Evolutionary conservation across 2,797 vertebrate genomes (phyloP).

Genomic region (Pampus argenteus): DNA sequence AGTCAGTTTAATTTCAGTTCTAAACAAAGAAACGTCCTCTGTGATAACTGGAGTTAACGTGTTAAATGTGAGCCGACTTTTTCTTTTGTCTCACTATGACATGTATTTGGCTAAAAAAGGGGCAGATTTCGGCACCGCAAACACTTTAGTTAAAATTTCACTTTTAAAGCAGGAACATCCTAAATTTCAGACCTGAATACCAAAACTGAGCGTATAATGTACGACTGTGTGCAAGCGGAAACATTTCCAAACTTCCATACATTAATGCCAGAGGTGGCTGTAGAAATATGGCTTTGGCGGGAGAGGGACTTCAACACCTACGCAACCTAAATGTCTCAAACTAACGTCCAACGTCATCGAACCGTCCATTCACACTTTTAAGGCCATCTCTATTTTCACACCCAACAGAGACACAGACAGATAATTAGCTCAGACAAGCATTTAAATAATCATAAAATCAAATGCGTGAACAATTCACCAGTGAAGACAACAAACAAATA

Average conservation of each 20-base stretch:
- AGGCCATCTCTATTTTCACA: slow-evolving; percentile 59
- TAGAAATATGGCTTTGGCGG: slow-evolving; percentile 71
- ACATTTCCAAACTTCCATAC: slow-evolving; percentile 9
- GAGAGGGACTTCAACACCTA: slow-evolving; percentile 22
- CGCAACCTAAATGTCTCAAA: slow-evolving; percentile 5
- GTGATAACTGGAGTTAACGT: not conserved
- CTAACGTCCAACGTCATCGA: slow-evolving; percentile 19
- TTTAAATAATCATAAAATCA: slow-evolving; percentile 72
- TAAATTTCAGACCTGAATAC: slow-evolving; percentile 15
- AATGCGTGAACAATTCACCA: slow-evolving; percentile 35
- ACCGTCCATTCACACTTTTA: slow-evolving; percentile 67
- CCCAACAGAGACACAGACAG: slow-evolving; percentile 34
- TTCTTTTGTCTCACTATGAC: slow-evolving; percentile 15
- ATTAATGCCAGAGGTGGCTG: slow-evolving; percentile 30
- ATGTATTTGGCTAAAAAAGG: slow-evolving; percentile 62
- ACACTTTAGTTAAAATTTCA: slow-evolving; percentile 28
- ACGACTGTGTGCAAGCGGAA: slow-evolving; percentile 18
- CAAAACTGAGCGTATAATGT: slow-evolving; percentile 20
- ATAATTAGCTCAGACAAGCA: slow-evolving; percentile 39
- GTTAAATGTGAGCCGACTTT: slow-evolving; percentile 9
- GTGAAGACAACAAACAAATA: slow-evolving; percentile 42
- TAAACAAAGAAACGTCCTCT: not conserved
- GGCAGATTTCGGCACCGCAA: slow-evolving; percentile 25
- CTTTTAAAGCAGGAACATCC: slow-evolving; percentile 16
- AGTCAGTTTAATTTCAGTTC: not conserved